Percentiles rank a stretch among this genome's conserved stretches.
phyloP scores from a whole-genome alignment of 2,113 vertebrate genomes.

The Cynoglossus semilaevis region DNA sequence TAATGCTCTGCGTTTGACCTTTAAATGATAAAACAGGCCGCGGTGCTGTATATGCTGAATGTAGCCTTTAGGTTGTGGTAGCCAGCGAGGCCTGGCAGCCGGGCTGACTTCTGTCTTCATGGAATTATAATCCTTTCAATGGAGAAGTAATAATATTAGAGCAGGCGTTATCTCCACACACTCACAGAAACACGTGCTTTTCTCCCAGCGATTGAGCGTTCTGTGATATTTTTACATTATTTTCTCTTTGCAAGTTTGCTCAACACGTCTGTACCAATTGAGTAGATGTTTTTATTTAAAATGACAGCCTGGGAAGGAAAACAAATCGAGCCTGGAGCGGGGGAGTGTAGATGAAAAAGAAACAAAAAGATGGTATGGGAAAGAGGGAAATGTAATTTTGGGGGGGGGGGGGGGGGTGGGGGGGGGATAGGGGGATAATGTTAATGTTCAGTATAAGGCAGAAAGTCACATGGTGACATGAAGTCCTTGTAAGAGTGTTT shows the following conservation, averaged over 20 bases:
- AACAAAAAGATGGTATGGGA: conserved; percentile 11
- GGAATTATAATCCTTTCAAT: conserved; percentile 30
- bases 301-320: conserved; percentile 40
- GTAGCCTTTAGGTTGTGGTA: neutral
- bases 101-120: conserved; percentile 6
- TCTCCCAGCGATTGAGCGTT: conserved; percentile 15
- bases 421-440: too few species aligned
- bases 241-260: conserved; percentile 27
- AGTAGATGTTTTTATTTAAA: conserved; percentile 34
- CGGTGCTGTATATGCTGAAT: neutral
- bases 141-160: conserved; percentile 22
- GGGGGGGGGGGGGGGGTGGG: too few species aligned
- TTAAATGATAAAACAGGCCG: conserved; percentile 11
- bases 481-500: too few species aligned
- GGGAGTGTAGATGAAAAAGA: conserved; percentile 25
- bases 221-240: too few species aligned
- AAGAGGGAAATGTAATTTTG: neutral
- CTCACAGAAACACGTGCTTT: conserved; percentile 4
- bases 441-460: too few species aligned
- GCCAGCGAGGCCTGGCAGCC: too few species aligned
- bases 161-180: neutral
- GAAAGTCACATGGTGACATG: too few species aligned
- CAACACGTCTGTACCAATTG: conserved; percentile 29
- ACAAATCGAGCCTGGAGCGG: conserved; percentile 21
- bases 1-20: neutral